Conservation (phyloP, 2,113 vertebrate species). For the Cettia cetti region DNA sequence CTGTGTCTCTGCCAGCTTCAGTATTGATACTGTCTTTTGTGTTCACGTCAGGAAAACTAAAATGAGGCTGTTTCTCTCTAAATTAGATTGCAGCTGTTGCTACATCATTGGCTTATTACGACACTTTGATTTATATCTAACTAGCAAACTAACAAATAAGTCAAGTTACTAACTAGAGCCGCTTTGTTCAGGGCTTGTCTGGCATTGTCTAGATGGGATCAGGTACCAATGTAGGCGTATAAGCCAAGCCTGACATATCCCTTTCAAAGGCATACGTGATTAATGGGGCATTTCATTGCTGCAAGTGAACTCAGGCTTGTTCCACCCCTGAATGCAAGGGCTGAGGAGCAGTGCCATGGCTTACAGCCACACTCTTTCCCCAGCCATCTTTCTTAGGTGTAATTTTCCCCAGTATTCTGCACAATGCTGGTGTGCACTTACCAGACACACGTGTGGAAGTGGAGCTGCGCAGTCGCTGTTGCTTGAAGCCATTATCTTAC, state of each 20-base stretch:
- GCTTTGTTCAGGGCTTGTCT: constrained; percentile 53
- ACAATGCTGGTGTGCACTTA: not conserved
- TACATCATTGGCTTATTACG: constrained; percentile 50
- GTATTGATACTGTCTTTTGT: constrained; percentile 43
- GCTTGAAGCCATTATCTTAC: not conserved
- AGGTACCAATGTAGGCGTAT: constrained; percentile 60
- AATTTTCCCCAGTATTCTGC: fast-evolving
- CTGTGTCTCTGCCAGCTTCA: not conserved
- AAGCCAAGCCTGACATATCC: constrained; percentile 66
- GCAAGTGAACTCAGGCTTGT: constrained; percentile 58
- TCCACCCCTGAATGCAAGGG: constrained; percentile 55
- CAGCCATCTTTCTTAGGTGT: not conserved
- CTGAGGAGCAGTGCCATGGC: constrained; percentile 7
- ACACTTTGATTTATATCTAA: constrained; percentile 63
- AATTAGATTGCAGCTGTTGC: constrained; percentile 49
- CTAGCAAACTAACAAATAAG: constrained; percentile 66
- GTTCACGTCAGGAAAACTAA: constrained; percentile 11
- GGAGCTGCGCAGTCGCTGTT: not conserved
- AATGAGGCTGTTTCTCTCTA: constrained; percentile 48
- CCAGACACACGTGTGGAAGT: not conserved
- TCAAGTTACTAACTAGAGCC: constrained; percentile 50
- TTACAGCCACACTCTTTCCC: not conserved
- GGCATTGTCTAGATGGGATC: constrained; percentile 55
- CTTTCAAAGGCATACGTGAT: constrained; percentile 69
- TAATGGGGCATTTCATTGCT: constrained; percentile 71